Percentiles rank a stretch among this genome's conserved stretches.
phyloP scores from a whole-genome alignment of 1,140 invertebrate species.

The Bombus affinis region DNA sequence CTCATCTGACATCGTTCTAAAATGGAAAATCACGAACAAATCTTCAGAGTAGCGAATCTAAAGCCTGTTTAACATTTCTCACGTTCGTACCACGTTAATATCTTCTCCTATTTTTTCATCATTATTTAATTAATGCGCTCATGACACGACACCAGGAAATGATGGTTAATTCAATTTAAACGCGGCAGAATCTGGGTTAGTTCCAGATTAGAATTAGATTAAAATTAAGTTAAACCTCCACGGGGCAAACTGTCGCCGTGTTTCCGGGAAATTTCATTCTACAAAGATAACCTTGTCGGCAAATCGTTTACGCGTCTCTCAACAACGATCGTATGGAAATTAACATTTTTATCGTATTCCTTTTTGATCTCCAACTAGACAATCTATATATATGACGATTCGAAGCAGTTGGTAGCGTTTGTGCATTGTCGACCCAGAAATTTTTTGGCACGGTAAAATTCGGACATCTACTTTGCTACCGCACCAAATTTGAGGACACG shows the following conservation, averaged over 20 bases:
- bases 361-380: background rate
- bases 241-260: background rate
- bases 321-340: background rate
- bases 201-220: slow-evolving; percentile 46
- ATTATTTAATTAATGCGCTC: slow-evolving; percentile 22
- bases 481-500: no score
- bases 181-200: slow-evolving; percentile 36
- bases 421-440: slow-evolving; percentile 25
- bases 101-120: background rate
- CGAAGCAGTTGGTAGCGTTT: background rate
- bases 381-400: background rate
- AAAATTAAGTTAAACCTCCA: slow-evolving; percentile 15
- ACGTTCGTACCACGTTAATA: background rate
- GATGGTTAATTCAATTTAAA: slow-evolving; percentile 30
- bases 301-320: background rate
- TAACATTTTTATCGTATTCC: background rate
- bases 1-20: background rate
- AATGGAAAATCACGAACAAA: background rate
- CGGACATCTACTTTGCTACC: background rate
- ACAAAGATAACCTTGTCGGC: background rate
- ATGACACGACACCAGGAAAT: background rate
- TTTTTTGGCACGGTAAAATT: slow-evolving; percentile 12
- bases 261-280: background rate
- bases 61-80: background rate
- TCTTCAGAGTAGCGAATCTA: background rate